These are phyloP conservation scores for Aphidius gifuensis DNA, from an alignment of 1,140 invertebrate genomes.

Conservation along the genomic window DNA sequence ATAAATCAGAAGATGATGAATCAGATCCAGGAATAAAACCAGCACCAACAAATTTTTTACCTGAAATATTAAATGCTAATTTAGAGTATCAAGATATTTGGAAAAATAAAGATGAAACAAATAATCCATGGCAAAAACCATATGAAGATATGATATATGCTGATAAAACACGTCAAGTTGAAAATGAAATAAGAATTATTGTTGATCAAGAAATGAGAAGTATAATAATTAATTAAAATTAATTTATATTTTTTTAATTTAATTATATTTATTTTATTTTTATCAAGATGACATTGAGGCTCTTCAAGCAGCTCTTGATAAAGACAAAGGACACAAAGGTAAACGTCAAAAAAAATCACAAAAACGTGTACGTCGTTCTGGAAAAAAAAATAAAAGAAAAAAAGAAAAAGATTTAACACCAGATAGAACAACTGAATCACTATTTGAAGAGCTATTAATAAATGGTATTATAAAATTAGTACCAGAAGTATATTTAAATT, in stretches of 20 bases:
- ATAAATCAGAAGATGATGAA: slow-evolving; percentile 61
- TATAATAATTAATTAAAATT: slow-evolving; percentile 8
- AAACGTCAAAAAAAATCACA: slow-evolving; percentile 80
- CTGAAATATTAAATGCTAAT: slow-evolving; percentile 52
- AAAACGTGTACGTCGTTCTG: slow-evolving; percentile 73
- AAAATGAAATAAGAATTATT: slow-evolving; percentile 75
- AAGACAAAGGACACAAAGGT: slow-evolving; percentile 69
- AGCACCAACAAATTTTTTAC: slow-evolving; percentile 53
- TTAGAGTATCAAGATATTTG: slow-evolving; percentile 69
- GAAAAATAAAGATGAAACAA: slow-evolving; percentile 74
- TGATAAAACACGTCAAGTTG: slow-evolving; percentile 80
- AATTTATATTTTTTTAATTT: no score
- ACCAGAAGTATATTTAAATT: slow-evolving; percentile 66
- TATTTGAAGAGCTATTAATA: slow-evolving; percentile 87
- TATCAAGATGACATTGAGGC: slow-evolving; percentile 46
- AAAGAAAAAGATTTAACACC: slow-evolving; percentile 95
- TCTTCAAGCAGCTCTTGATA: slow-evolving; percentile 68
- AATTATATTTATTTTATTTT: slow-evolving; percentile 14
- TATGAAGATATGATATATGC: slow-evolving; percentile 79
- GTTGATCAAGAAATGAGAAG: slow-evolving; percentile 85
- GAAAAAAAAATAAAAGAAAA: slow-evolving; percentile 86
- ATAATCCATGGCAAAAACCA: slow-evolving; percentile 67
- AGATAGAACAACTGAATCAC: slow-evolving; percentile 82
- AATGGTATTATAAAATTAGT: slow-evolving; percentile 86
- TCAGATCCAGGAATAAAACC: slow-evolving; percentile 58